Evolutionary conservation across 1,140 invertebrate genomes (phyloP), one percentile per base, ranked within the genome.

Genomic region (Reticulitermes speratus): DNA sequence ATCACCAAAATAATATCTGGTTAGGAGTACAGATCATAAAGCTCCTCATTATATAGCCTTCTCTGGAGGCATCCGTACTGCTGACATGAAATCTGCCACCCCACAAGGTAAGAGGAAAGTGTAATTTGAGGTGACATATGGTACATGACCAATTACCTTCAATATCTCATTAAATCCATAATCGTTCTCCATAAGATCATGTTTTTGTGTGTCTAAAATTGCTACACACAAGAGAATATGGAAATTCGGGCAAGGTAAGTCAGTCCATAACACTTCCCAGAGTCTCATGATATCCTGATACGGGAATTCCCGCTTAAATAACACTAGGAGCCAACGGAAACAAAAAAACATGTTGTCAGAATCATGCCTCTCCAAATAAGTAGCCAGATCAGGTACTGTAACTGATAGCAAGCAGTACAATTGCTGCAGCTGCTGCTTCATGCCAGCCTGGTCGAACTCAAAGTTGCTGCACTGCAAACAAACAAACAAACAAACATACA

Each of bases 311-410:
- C 96, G 90, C 91, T 97, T 97, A 88, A 96, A 97, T 91, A 96
- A 94, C 16, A 97, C 96, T 9, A 97, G 91, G 6, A 97, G 92
- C 96, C 96, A 97, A 30, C 99, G 95, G 91, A 99, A 99, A 91
- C 98, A 99, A 91, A 99, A 99, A 90, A 98, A 99, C 96, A 99
- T 98, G 90, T 99, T 99, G 8, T 96, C 96, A 6, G 98, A 99
- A 87, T 99, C 98, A 89, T 99, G 96, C 44, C 93, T 94, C 87
- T 97, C 95, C 89, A 98, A 93, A 91, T 99, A 99, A 85, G 94
- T 94, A 82, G 96, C 96, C 48, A 99, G 92, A 85, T 95, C 94
- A 1, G 97, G 97, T 90, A 98, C 96, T 44, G 95, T 93, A 88
- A 98, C 95, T 88, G 94, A 93, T 14, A 99, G 90, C 59, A 99